A percentile compares a stretch with the other conserved stretches of the same genome.
These are phyloP conservation scores for Odocoileus virginianus DNA, from an alignment of 2,113 vertebrate species.

Conservation along the genomic window DNA sequence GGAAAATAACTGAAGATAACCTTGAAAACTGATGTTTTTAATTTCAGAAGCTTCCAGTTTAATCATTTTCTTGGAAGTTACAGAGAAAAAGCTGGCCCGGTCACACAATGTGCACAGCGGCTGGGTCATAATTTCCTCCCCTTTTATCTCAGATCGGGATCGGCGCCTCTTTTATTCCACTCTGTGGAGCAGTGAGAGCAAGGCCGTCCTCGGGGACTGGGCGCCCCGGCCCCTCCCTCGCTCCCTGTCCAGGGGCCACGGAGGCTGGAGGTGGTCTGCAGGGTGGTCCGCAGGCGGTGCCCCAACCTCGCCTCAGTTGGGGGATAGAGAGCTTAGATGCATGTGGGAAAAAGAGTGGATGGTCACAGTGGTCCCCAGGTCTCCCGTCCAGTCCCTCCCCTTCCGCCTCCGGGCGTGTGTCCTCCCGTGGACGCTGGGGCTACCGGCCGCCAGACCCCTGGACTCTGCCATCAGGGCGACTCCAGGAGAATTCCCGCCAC, in stretches of 20 bases:
- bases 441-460: accelerated
- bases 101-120: too few relatives aligned
- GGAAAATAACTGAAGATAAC: background rate
- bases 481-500: accelerated
- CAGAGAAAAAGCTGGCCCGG: background rate
- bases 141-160: background rate
- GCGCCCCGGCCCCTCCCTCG: background rate
- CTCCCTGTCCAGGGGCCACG: accelerated
- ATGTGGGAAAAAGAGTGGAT: accelerated
- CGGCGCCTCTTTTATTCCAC: background rate
- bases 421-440: background rate
- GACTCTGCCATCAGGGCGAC: accelerated
- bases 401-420: accelerated
- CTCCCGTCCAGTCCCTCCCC: background rate
- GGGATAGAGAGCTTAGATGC: background rate
- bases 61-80: background rate
- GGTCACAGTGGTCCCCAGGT: accelerated
- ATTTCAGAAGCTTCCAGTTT: background rate
- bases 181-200: too few relatives aligned
- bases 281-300: background rate
- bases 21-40: background rate
- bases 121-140: background rate
- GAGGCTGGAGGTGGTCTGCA: background rate
- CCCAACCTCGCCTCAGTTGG: background rate
- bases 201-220: background rate